These are phyloP conservation scores for Chiridota heheva DNA, from an alignment of 35 echinoderm and acorn worm species.

Conservation along the genomic window DNA sequence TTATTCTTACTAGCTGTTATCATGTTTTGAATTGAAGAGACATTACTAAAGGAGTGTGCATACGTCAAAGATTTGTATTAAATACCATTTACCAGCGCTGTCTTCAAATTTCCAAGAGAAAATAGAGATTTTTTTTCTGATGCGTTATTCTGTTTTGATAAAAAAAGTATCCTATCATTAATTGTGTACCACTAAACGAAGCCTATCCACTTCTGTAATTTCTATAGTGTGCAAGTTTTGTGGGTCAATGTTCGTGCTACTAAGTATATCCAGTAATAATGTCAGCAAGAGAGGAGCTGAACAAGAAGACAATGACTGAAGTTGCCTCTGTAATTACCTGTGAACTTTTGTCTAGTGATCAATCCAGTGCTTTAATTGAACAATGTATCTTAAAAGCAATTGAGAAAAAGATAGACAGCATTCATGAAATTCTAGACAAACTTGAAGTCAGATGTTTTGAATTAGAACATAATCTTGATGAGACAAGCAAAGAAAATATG, in stretches of 20 bases:
- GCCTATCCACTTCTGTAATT: not conserved
- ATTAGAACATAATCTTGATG: conserved; percentile 4
- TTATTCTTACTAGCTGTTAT: too few relatives aligned
- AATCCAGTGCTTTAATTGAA: conserved; percentile 16
- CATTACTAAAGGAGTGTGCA: not conserved
- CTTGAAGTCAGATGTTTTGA: conserved; percentile 8
- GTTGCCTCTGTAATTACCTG: not conserved
- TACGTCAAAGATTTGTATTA: not conserved
- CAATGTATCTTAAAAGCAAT: not conserved
- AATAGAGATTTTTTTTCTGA: not conserved
- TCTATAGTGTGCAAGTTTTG: not conserved
- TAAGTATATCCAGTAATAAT: not conserved
- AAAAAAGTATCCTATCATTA: not conserved
- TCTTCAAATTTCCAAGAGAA: too few relatives aligned
- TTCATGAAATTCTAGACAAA: not conserved
- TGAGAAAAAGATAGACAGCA: not conserved
- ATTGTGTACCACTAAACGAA: not conserved
- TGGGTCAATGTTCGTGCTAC: not conserved
- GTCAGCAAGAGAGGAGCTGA: not conserved
- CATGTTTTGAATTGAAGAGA: conserved; percentile 3
- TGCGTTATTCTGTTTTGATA: not conserved
- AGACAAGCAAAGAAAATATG: not conserved
- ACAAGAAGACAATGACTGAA: conserved; percentile 3
- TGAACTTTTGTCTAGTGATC: conserved; percentile 5
- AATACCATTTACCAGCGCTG: too few relatives aligned